A percentile compares a stretch with the other conserved stretches of the same genome.
phyloP scores from a whole-genome alignment of 2,797 vertebrate species.

The Helarctos malayanus region DNA sequence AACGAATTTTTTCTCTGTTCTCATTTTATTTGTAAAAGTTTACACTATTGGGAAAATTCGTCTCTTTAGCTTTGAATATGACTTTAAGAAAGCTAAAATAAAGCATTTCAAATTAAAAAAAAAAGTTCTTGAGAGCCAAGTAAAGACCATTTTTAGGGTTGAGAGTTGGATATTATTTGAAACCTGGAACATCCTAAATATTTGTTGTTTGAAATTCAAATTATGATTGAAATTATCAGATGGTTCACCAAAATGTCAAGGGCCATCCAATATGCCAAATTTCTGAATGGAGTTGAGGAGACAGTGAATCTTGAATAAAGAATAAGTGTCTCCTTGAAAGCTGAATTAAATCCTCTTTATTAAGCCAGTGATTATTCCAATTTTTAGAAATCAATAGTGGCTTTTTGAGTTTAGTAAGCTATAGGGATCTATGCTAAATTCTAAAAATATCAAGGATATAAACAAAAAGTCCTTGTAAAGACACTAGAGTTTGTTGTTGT shows the following conservation, averaged over 20 bases:
- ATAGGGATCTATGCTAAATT: slow-evolving; percentile 27
- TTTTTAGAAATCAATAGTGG: slow-evolving; percentile 44
- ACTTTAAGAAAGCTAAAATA: slow-evolving; percentile 61
- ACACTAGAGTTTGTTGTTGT: not conserved
- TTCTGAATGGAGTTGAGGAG: not conserved
- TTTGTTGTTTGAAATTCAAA: slow-evolving; percentile 34
- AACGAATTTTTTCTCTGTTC: slow-evolving; percentile 19
- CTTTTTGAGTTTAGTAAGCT: slow-evolving; percentile 53
- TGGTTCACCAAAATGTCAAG: not conserved
- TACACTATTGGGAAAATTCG: slow-evolving; percentile 50
- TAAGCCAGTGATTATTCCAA: not conserved
- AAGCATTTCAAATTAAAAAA: slow-evolving; percentile 52
- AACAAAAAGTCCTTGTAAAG: slow-evolving; percentile 22
- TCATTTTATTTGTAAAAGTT: slow-evolving; percentile 55
- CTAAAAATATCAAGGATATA: slow-evolving; percentile 30
- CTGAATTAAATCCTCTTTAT: slow-evolving; percentile 14
- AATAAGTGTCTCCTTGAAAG: not conserved
- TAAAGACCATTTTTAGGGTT: not conserved
- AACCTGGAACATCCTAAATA: not conserved
- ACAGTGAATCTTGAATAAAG: not conserved
- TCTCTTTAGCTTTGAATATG: not conserved
- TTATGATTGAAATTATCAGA: not conserved
- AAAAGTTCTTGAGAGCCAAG: not conserved
- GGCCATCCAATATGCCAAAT: not conserved
- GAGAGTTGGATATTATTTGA: slow-evolving; percentile 22